Evolutionary conservation across 2,888 invertebrate species (phyloP).

Genomic region (Galerucella calmariensis): DNA sequence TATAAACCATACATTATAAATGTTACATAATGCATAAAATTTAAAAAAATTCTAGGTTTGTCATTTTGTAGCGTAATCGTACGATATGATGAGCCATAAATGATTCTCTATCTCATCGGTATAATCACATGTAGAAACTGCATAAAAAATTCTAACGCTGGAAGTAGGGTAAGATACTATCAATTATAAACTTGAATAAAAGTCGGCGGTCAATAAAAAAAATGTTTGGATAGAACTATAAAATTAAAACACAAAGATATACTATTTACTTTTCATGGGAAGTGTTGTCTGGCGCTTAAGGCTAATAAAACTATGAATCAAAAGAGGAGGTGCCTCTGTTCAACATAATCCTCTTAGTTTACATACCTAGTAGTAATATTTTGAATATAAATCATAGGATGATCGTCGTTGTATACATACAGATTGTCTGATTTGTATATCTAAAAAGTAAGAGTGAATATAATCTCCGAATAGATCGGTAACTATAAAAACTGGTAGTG

Average conservation of each 20-base stretch:
- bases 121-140: too few species aligned
- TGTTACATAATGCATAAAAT: too few species aligned
- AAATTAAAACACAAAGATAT: constrained; percentile 8
- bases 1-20: too few species aligned
- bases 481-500: constrained; percentile 2
- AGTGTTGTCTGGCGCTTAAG: constrained; percentile 8
- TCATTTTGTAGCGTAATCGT: too few species aligned
- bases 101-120: too few species aligned
- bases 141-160: too few species aligned
- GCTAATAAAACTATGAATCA: constrained; percentile 19
- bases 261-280: constrained; percentile 7
- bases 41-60: too few species aligned
- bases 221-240: not conserved
- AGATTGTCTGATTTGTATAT: constrained; percentile 4
- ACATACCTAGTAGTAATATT: constrained; percentile 5
- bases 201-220: not conserved
- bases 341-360: constrained; percentile 8
- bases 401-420: constrained; percentile 7
- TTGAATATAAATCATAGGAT: constrained; percentile 25
- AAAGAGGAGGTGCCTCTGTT: constrained; percentile 12
- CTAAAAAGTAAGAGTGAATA: not conserved
- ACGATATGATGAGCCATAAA: too few species aligned
- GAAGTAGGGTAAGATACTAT: not conserved
- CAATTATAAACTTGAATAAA: not conserved
- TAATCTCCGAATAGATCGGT: constrained; percentile 27